Conservation (phyloP, 2,797 vertebrate species). For the Sebastes nivosus region DNA sequence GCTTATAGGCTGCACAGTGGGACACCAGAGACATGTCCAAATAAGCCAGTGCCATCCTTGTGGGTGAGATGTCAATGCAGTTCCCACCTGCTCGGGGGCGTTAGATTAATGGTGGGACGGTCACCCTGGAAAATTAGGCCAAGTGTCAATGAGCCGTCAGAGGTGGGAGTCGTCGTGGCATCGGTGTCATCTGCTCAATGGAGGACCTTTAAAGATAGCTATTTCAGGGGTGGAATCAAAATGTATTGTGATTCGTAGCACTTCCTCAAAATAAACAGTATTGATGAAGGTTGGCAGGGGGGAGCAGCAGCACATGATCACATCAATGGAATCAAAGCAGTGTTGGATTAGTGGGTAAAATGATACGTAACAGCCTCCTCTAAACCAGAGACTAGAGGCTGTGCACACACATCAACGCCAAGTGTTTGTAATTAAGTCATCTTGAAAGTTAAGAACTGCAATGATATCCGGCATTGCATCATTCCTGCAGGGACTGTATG, state of each 20-base stretch:
- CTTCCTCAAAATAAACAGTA: neutral
- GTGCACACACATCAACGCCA: neutral
- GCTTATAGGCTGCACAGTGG: neutral
- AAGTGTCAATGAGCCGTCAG: conserved; percentile 37
- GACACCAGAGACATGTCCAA: conserved; percentile 38
- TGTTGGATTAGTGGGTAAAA: neutral
- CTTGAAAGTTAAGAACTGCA: conserved; percentile 12
- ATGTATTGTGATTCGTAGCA: conserved; percentile 28
- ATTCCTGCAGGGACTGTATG: neutral
- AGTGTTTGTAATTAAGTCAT: neutral
- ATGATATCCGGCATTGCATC: neutral
- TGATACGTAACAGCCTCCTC: neutral
- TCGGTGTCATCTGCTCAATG: neutral
- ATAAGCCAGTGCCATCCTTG: conserved; percentile 36
- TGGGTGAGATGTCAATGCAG: conserved; percentile 16
- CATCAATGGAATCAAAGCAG: neutral
- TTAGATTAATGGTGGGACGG: conserved; percentile 23
- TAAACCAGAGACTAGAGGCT: neutral
- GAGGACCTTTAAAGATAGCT: neutral
- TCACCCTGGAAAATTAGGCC: conserved; percentile 27
- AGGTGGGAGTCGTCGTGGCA: neutral
- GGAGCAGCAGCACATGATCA: neutral
- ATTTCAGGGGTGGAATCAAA: conserved; percentile 24
- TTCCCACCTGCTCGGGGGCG: conserved; percentile 36
- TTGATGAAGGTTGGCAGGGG: neutral